These are phyloP conservation scores for Tigriopus japonicus DNA, from an alignment of 1,140 invertebrate genomes.

Conservation along the genomic window DNA sequence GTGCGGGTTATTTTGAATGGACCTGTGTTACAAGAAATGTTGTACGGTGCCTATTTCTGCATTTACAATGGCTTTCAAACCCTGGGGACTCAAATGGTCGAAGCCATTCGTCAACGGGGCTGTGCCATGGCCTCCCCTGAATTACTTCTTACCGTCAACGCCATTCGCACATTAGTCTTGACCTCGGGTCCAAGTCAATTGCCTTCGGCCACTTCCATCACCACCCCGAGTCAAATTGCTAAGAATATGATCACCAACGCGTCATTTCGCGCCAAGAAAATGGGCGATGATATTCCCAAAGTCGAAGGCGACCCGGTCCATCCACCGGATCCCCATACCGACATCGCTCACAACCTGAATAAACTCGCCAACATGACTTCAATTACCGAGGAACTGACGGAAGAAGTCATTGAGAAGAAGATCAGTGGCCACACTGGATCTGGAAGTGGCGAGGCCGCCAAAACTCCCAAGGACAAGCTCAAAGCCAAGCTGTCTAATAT, in stretches of 20 bases:
- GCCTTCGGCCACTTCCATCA: background rate
- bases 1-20: background rate
- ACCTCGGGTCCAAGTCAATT: background rate
- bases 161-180: background rate
- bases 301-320: background rate
- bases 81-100: background rate
- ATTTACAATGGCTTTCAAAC: constrained; percentile 3
- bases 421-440: no score
- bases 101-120: background rate
- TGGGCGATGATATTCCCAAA: constrained; percentile 5
- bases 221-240: constrained; percentile 1
- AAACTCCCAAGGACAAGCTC: background rate
- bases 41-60: constrained; percentile 1
- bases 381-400: background rate
- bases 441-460: background rate
- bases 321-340: background rate
- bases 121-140: background rate
- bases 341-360: background rate
- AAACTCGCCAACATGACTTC: background rate
- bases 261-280: constrained; percentile 10
- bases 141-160: background rate
- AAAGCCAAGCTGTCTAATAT: background rate
- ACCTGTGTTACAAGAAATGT: background rate
- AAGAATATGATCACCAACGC: constrained; percentile 14
- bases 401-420: background rate